A percentile compares a stretch with the other conserved stretches of the same genome.
Evolutionary conservation across 2,888 invertebrate species (phyloP).

Genomic region (Cheilosia variabilis): DNA sequence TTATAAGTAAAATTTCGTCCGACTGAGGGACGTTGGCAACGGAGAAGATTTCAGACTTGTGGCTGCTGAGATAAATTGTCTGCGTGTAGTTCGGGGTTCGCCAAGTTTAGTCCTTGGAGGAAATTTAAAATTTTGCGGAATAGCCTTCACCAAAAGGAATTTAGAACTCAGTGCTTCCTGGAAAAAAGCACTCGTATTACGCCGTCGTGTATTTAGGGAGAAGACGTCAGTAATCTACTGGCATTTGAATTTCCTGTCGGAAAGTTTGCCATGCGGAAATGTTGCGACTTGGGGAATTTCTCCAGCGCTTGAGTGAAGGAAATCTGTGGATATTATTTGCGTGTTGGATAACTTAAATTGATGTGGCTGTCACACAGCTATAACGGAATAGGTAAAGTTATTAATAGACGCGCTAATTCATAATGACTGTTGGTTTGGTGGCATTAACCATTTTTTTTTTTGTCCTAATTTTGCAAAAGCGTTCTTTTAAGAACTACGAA

Average conservation of each 20-base stretch:
- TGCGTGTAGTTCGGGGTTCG: conserved; percentile 14
- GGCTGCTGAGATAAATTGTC: conserved; percentile 34
- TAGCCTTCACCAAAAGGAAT: conserved; percentile 28
- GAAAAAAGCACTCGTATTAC: conserved; percentile 1
- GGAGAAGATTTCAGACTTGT: conserved; percentile 22
- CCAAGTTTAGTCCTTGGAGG: conserved; percentile 7
- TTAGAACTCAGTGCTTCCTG: conserved; percentile 13
- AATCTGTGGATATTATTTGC: too few species aligned
- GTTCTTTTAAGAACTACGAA: too few species aligned
- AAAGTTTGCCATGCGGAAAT: conserved; percentile 41
- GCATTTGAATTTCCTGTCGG: conserved; percentile 20
- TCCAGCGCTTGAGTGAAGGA: too few species aligned
- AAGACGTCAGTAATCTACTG: conserved; percentile 23
- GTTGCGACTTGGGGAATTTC: background rate
- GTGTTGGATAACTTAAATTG: background rate
- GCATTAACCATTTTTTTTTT: too few species aligned
- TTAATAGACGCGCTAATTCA: too few species aligned
- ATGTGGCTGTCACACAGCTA: background rate
- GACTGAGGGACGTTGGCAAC: conserved; percentile 2
- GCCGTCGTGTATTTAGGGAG: background rate
- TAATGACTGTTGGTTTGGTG: too few species aligned
- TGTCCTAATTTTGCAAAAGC: too few species aligned
- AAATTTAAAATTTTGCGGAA: conserved; percentile 7
- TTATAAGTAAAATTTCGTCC: conserved; percentile 45
- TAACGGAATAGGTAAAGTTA: background rate